A percentile compares a stretch with the other conserved stretches of the same genome.
phyloP scores from a whole-genome alignment of 2,888 invertebrate species.

The Amiota communis region DNA sequence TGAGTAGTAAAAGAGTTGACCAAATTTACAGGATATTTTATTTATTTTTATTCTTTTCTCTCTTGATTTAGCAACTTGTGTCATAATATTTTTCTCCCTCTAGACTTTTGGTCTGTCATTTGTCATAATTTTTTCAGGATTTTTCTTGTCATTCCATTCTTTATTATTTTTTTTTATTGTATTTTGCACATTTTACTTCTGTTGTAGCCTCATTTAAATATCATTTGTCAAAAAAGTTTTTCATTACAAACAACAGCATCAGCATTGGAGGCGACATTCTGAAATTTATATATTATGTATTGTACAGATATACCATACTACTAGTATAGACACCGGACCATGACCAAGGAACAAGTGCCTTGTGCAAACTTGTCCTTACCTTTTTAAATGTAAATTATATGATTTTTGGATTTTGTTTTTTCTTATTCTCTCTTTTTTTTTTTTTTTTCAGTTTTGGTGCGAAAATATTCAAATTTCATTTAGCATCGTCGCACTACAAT shows the following conservation, averaged over 20 bases:
- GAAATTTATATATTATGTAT: slow-evolving; percentile 4
- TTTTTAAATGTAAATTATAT: slow-evolving; percentile 32
- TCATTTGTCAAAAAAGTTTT: slow-evolving; percentile 56
- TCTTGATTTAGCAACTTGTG: slow-evolving; percentile 7
- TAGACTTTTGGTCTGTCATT: slow-evolving; percentile 14
- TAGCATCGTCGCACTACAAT: slow-evolving; percentile 16
- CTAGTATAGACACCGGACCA: background rate
- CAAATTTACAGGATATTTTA: background rate
- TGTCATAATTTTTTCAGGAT: slow-evolving; percentile 6
- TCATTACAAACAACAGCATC: slow-evolving; percentile 28
- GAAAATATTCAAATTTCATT: slow-evolving; percentile 43
- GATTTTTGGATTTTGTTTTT: background rate
- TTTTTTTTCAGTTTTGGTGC: slow-evolving; percentile 8
- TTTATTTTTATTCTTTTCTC: background rate
- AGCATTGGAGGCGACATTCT: slow-evolving; percentile 19
- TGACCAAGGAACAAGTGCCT: background rate
- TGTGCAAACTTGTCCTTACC: slow-evolving; percentile 24
- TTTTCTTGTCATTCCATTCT: background rate
- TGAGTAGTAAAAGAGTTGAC: no score
- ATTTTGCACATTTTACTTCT: slow-evolving; percentile 2
- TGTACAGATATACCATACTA: no score
- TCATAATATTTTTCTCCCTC: slow-evolving; percentile 8
- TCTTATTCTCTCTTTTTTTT: background rate
- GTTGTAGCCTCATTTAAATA: slow-evolving; percentile 60
- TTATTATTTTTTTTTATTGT: slow-evolving; percentile 15